Conservation (phyloP, 2,888 invertebrate genomes). For the Amphipyra tragopoginis region DNA sequence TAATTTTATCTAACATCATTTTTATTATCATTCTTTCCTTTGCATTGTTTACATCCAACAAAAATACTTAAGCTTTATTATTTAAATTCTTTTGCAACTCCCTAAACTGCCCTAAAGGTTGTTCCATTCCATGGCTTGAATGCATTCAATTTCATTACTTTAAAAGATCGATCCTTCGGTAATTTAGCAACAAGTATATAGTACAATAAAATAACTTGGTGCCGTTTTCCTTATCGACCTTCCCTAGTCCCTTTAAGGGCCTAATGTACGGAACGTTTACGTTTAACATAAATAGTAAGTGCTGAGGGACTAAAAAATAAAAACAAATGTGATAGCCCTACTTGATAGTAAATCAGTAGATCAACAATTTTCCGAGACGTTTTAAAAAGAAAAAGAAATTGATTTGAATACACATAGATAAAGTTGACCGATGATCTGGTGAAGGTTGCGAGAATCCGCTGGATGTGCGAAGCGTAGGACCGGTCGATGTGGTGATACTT, state of each 20-base stretch:
- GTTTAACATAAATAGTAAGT: constrained; percentile 59
- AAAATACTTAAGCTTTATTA: constrained; percentile 20
- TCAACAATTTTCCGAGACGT: constrained; percentile 2
- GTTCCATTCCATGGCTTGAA: constrained; percentile 13
- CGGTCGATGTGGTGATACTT: too few relatives aligned
- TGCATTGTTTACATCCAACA: constrained; percentile 1
- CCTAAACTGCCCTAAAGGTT: constrained; percentile 34
- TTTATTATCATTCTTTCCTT: neutral
- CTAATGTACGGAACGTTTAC: constrained; percentile 59
- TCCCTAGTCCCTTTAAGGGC: constrained; percentile 47
- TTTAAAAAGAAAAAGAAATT: neutral
- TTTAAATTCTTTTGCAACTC: constrained; percentile 38
- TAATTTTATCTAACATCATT: neutral
- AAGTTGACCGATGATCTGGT: too few relatives aligned
- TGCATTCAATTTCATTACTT: constrained; percentile 55
- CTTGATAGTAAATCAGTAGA: constrained; percentile 28
- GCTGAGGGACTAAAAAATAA: constrained; percentile 50
- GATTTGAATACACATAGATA: too few relatives aligned
- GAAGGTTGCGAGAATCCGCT: too few relatives aligned
- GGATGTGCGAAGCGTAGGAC: too few relatives aligned
- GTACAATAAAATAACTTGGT: constrained; percentile 49
- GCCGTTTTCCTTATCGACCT: constrained; percentile 55
- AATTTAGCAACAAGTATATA: constrained; percentile 45
- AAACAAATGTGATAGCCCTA: constrained; percentile 51
- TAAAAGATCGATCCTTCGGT: constrained; percentile 42